Evolutionary conservation across 1,140 invertebrate species (phyloP).

Genomic region (Listronotus bonariensis): DNA sequence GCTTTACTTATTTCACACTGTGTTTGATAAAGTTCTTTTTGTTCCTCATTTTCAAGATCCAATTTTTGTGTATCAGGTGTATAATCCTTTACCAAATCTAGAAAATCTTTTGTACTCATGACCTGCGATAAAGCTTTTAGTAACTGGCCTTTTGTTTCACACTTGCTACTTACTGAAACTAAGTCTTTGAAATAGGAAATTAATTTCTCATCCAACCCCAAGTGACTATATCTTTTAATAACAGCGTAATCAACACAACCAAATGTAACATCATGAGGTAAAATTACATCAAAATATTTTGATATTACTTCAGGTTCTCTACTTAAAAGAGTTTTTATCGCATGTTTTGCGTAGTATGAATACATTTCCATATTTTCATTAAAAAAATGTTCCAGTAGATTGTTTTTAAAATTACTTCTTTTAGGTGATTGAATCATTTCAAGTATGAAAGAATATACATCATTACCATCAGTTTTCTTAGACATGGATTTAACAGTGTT

Average conservation of each 20-base stretch:
- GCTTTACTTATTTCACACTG: constrained; percentile 6
- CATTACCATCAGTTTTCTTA: background rate
- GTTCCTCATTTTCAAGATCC: background rate
- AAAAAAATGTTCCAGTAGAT: constrained; percentile 10
- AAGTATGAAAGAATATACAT: background rate
- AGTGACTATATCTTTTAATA: constrained; percentile 26
- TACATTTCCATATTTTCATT: background rate
- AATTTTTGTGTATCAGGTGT: constrained; percentile 10
- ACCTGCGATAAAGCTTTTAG: constrained; percentile 7
- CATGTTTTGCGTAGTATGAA: background rate
- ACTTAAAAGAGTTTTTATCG: background rate
- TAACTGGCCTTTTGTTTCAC: background rate
- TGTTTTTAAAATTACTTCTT: constrained; percentile 7
- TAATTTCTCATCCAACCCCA: constrained; percentile 18
- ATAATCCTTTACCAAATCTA: constrained; percentile 12
- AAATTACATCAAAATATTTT: constrained; percentile 12
- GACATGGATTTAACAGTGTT: background rate
- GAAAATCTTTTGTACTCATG: constrained; percentile 10
- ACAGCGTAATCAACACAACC: background rate
- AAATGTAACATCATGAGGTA: background rate
- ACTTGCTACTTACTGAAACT: background rate
- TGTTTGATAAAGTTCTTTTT: constrained; percentile 9
- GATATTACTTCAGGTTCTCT: constrained; percentile 7
- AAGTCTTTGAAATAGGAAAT: constrained; percentile 1
- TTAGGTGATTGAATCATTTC: constrained; percentile 11